A percentile compares a stretch with the other conserved stretches of the same genome.
Conservation (phyloP, 2,113 vertebrate species). For the Rhegmatorhina hoffmannsi region DNA sequence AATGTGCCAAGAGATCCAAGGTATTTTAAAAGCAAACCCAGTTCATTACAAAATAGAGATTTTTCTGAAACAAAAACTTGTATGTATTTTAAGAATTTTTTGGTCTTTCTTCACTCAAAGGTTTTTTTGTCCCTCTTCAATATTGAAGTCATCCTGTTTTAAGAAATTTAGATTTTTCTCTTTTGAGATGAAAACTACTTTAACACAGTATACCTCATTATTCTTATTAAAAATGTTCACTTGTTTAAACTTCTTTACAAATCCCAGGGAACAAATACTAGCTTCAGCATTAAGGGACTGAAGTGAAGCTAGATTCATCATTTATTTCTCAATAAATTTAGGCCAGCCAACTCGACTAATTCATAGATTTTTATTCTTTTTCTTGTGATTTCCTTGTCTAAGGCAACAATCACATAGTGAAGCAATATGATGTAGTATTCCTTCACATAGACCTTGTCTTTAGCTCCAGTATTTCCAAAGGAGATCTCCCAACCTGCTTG, state of each 20-base stretch:
- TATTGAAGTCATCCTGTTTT: not conserved
- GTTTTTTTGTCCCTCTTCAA: not conserved
- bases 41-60: not conserved
- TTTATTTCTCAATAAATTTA: slow-evolving; percentile 20
- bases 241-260: not conserved
- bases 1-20: not conserved
- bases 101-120: not conserved
- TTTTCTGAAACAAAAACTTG: not conserved
- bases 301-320: slow-evolving; percentile 1
- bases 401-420: rapidly evolving
- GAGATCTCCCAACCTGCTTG: not conserved
- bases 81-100: not conserved
- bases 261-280: not conserved
- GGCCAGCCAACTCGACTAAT: not conserved
- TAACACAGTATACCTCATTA: not conserved
- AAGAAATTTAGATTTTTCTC: not conserved
- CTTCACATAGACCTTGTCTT: not conserved
- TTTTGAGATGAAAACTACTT: not conserved
- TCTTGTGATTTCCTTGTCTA: not conserved
- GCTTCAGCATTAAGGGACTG: not conserved
- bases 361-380: not conserved
- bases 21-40: not conserved
- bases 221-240: not conserved
- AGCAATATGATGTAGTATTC: not conserved
- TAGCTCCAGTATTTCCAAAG: not conserved